phyloP scores from a whole-genome alignment of 2,888 invertebrate genomes.

The Endomychus coccineus region DNA sequence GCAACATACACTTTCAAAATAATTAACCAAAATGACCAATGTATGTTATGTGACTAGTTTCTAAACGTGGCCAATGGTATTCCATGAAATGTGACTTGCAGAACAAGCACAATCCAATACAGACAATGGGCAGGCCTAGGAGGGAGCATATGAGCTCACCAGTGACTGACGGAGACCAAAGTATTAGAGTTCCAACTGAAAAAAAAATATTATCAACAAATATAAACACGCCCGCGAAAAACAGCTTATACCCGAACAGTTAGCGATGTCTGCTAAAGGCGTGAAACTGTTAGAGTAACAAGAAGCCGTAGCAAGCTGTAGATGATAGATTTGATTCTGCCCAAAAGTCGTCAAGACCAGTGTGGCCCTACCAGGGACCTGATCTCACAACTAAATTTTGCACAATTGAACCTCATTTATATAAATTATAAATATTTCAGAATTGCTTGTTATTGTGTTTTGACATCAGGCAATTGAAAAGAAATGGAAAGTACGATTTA shows the following conservation, averaged over 20 bases:
- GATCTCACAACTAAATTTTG: background rate
- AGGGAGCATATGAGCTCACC: slow-evolving; percentile 56
- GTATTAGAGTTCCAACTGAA: slow-evolving; percentile 41
- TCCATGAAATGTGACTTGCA: slow-evolving; percentile 50
- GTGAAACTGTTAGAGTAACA: background rate
- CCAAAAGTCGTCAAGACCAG: too few species aligned
- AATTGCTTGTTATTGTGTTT: too few species aligned
- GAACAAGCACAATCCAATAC: slow-evolving; percentile 48
- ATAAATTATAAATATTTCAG: too few species aligned
- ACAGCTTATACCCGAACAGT: background rate
- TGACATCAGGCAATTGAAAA: too few species aligned
- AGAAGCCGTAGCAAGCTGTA: background rate
- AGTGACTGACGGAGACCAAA: slow-evolving; percentile 52
- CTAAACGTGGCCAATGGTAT: slow-evolving; percentile 30
- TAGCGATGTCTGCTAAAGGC: background rate
- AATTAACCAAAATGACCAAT: too few species aligned
- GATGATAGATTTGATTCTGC: background rate
- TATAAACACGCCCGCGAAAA: background rate
- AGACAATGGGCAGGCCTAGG: slow-evolving; percentile 51
- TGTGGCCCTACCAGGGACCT: too few species aligned
- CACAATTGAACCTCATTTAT: too few species aligned
- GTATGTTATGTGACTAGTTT: slow-evolving; percentile 20
- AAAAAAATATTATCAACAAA: background rate
- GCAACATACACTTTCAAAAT: too few species aligned
- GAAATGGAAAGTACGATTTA: too few species aligned